phyloP scores from a whole-genome alignment of 2,888 invertebrate species.

The Elysia crispata region DNA sequence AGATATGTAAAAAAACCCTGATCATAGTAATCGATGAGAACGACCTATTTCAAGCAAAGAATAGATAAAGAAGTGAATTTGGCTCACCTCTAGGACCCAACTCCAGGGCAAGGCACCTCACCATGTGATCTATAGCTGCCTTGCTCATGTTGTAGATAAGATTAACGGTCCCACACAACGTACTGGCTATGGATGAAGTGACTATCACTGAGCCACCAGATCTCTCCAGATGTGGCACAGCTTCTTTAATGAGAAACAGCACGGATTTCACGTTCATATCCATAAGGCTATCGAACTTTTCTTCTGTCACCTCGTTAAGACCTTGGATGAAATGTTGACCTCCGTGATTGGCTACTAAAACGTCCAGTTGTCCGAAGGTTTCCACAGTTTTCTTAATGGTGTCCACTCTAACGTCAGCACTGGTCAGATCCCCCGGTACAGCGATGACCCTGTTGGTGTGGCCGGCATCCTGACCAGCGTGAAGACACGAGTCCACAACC shows the following conservation, averaged over 20 bases:
- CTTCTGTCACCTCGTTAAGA: conserved; percentile 9
- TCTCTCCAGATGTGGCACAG: conserved; percentile 24
- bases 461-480: background rate
- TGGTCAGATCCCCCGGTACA: conserved; percentile 14
- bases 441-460: conserved; percentile 7
- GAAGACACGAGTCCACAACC: background rate
- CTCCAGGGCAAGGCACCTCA: conserved; percentile 24
- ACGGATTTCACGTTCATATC: conserved; percentile 30
- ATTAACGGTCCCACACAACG: background rate
- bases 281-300: conserved; percentile 17
- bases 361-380: conserved; percentile 34
- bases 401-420: background rate
- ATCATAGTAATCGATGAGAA: too few species aligned
- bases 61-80: too few species aligned
- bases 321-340: background rate
- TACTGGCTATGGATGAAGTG: conserved; percentile 30
- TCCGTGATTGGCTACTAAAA: conserved; percentile 30
- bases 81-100: conserved; percentile 31
- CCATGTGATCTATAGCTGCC: conserved; percentile 38
- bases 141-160: conserved; percentile 36
- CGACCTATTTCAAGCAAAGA: too few species aligned
- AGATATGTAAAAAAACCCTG: too few species aligned
- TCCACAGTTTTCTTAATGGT: conserved; percentile 21
- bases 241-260: conserved; percentile 28
- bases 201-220: conserved; percentile 27